These are phyloP conservation scores for Sphyrna mokarran DNA, from an alignment of 2,113 vertebrate genomes.

Conservation along the genomic window DNA sequence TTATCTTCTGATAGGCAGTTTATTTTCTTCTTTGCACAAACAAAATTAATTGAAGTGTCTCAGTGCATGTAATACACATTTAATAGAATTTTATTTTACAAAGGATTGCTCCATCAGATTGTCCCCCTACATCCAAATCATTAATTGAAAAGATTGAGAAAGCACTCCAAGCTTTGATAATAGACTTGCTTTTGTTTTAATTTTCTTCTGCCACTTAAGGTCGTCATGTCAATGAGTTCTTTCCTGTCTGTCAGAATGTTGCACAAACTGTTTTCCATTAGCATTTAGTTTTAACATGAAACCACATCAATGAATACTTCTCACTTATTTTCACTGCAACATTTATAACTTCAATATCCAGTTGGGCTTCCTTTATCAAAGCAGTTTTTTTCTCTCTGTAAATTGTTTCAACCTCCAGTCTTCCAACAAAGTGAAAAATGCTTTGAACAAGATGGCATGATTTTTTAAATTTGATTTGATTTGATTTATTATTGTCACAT, in stretches of 20 bases:
- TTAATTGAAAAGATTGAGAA: not conserved
- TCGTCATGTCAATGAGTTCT: not conserved
- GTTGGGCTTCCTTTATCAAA: not conserved
- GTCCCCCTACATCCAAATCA: not conserved
- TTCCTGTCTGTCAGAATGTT: not conserved
- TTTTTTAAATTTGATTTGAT: no score
- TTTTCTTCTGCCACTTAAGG: not conserved
- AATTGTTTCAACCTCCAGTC: not conserved
- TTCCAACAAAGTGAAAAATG: not conserved
- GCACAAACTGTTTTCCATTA: conserved; percentile 1
- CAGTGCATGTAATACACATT: not conserved
- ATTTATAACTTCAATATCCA: not conserved
- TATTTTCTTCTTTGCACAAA: not conserved
- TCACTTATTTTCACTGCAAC: not conserved
- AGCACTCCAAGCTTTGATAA: not conserved
- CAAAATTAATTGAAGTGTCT: conserved; percentile 25
- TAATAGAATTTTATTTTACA: not conserved
- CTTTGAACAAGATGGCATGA: not conserved
- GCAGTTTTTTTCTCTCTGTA: not conserved
- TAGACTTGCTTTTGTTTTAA: not conserved
- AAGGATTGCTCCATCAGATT: not conserved
- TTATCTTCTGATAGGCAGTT: not conserved
- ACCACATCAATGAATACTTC: not conserved
- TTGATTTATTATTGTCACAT: no score
- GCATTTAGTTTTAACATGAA: not conserved